phyloP scores from a whole-genome alignment of 2,797 vertebrate genomes.

The Characodon lateralis region DNA sequence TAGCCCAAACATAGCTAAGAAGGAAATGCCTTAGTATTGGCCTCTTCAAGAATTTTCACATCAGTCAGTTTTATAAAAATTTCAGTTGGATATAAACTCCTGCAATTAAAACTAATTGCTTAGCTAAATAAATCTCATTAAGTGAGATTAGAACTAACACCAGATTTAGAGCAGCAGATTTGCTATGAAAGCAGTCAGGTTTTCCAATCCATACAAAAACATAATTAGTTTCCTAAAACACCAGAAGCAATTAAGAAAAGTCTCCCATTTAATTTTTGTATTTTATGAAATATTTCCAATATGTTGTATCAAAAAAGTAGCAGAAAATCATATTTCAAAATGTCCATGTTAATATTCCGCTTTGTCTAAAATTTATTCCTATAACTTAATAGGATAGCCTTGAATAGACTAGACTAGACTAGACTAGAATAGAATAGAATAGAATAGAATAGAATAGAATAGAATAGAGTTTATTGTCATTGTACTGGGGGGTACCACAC shows the following conservation, averaged over 20 bases:
- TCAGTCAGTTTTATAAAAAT: not conserved
- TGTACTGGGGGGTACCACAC: not conserved
- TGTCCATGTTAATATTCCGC: conserved; percentile 1
- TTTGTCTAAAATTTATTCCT: conserved; percentile 37
- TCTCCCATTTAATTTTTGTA: not conserved
- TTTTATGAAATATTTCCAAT: not conserved
- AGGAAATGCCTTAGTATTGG: not conserved
- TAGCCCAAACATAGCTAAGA: not conserved
- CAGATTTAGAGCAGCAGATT: not conserved
- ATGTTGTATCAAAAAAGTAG: not conserved
- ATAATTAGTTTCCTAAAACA: not conserved
- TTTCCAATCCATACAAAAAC: not conserved
- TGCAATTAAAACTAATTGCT: not conserved
- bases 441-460: too few relatives aligned
- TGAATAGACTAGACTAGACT: too few relatives aligned
- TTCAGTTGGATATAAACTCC: not conserved
- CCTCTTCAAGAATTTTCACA: not conserved
- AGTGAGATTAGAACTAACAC: not conserved
- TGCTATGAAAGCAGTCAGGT: not conserved
- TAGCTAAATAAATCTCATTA: not conserved
- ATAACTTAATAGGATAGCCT: not conserved
- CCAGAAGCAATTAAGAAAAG: not conserved
- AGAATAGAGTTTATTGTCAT: too few relatives aligned
- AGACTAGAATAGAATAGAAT: too few relatives aligned
- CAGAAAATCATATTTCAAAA: not conserved